These are phyloP conservation scores for Leucophenga varia DNA, from an alignment of 1,140 invertebrate genomes.

Conservation along the genomic window DNA sequence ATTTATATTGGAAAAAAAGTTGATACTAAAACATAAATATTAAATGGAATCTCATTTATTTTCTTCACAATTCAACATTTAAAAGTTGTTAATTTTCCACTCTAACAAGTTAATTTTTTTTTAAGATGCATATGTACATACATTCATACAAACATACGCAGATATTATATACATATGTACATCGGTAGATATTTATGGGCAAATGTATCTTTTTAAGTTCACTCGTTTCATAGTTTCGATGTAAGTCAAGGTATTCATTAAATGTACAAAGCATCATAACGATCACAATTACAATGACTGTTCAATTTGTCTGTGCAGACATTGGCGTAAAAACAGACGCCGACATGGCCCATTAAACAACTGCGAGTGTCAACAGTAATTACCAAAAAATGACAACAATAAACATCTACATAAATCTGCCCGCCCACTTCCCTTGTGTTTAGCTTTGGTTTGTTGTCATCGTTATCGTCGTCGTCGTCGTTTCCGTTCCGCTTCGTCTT, in stretches of 20 bases:
- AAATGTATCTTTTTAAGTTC: no score
- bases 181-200: no score
- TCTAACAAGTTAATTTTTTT: no score
- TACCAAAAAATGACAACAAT: conserved; percentile 7
- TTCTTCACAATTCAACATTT: not conserved
- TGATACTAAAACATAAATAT: no score
- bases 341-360: conserved; percentile 29
- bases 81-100: not conserved
- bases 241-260: conserved; percentile 50
- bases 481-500: not conserved
- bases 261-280: conserved; percentile 27
- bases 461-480: not conserved
- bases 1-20: no score
- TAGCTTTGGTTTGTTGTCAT: not conserved
- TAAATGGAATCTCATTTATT: not conserved
- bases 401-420: not conserved
- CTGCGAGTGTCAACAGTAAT: conserved; percentile 12
- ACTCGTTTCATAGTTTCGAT: no score
- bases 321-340: conserved; percentile 16
- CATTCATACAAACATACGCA: no score
- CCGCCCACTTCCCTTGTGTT: not conserved
- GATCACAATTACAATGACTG: conserved; percentile 46
- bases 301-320: conserved; percentile 28
- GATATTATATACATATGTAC: no score
- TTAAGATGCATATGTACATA: no score